Conservation (phyloP, 1,140 invertebrate genomes). For the Aphis gossypii region DNA sequence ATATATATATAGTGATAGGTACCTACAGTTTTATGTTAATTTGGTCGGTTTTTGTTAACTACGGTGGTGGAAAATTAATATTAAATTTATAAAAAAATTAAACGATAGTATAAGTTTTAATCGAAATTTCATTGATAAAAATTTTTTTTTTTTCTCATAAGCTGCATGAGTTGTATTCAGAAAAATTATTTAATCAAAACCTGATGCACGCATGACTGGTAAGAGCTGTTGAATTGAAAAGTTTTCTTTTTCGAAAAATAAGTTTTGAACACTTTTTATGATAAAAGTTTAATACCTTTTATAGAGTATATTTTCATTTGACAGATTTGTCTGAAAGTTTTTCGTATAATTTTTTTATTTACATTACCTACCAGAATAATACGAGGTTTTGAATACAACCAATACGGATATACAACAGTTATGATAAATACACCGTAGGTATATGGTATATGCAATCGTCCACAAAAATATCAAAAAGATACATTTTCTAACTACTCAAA, state of each 20-base stretch:
- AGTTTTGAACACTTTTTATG: not conserved
- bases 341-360: not conserved
- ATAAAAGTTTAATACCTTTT: not conserved
- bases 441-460: not conserved
- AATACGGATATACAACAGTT: not conserved
- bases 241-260: not conserved
- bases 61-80: not conserved
- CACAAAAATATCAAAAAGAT: not conserved
- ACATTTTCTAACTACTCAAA: not conserved
- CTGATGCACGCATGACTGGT: not conserved
- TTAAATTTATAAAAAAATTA: not conserved
- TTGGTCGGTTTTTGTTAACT: not conserved
- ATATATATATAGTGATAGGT: too few species aligned
- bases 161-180: not conserved
- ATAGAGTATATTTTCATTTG: not conserved
- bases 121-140: not conserved
- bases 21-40: not conserved
- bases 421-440: not conserved
- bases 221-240: not conserved
- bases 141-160: not conserved
- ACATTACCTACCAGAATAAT: not conserved
- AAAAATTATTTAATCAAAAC: not conserved
- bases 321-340: not conserved
- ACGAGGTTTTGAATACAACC: not conserved
- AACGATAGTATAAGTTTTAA: not conserved